Evolutionary conservation across 2,113 vertebrate genomes (phyloP).

Genomic region (Campylomormyrus numenius): DNA sequence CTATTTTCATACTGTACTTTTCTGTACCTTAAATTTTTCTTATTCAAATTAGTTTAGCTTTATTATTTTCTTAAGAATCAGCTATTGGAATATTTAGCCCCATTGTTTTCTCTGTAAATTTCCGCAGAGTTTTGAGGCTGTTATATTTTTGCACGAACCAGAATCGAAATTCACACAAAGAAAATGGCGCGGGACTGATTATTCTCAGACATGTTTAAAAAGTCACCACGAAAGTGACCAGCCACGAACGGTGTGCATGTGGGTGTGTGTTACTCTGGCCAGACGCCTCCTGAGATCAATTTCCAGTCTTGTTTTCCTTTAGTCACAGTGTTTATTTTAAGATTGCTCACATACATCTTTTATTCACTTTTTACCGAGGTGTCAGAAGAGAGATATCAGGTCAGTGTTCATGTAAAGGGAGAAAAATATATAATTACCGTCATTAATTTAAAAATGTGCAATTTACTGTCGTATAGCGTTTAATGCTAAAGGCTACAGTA

Average conservation of each 20-base stretch:
- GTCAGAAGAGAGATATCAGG: slow-evolving; percentile 26
- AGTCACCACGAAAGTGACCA: slow-evolving; percentile 43
- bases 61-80: slow-evolving; percentile 71
- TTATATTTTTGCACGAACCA: slow-evolving; percentile 64
- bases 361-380: slow-evolving; percentile 23
- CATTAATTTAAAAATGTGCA: slow-evolving; percentile 26
- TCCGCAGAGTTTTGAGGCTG: slow-evolving; percentile 62
- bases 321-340: slow-evolving; percentile 19
- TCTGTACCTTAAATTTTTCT: slow-evolving; percentile 80
- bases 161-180: slow-evolving; percentile 48
- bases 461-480: slow-evolving; percentile 24
- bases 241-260: slow-evolving; percentile 42
- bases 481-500: slow-evolving; percentile 31
- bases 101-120: slow-evolving; percentile 61
- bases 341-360: slow-evolving; percentile 11
- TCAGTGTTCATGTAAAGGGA: slow-evolving; percentile 26
- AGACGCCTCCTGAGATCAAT: slow-evolving; percentile 33
- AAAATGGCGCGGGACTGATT: slow-evolving; percentile 30
- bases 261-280: slow-evolving; percentile 37
- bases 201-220: slow-evolving; percentile 42
- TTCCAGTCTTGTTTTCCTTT: slow-evolving; percentile 22
- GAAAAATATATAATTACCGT: slow-evolving; percentile 18
- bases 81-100: slow-evolving; percentile 69
- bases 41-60: slow-evolving; percentile 83
- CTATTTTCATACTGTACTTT: slow-evolving; percentile 91